Base-by-base conservation (phyloP, 2,888 invertebrate species). In the Bombylius discolor region DNA sequence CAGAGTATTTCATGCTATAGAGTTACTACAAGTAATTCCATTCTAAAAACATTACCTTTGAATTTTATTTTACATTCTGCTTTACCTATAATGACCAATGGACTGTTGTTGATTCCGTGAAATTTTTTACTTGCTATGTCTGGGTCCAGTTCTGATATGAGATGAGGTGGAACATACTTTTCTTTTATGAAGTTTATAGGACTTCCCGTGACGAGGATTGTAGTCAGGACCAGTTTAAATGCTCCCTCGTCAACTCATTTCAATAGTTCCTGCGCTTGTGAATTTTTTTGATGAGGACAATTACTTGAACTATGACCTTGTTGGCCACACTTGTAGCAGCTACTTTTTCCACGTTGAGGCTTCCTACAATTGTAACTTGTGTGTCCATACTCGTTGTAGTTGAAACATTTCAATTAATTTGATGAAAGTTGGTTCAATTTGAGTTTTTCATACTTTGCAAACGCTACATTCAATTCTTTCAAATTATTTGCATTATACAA, bases 261-360 rank as follows among this genome's bases (percentile, higher is more conserved):
- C 7, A 36, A 50, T 45, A 45, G 9, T 52, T 45, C 52, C 44
- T 52, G 12, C 31, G 31, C 7, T 8, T 2, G 14, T 36, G 36
- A 9, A 9, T 6, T 6, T 6, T 4, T 6, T 52, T 44, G 44
- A 32, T 5, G 5, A 32, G n/a, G 4, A 52, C 56, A 58, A 47
- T 49, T 47, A 47, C 49, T 49, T 1, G 57, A 51, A 9, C 53
- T 55, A 49, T 56, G 59, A 13, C 55, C 55, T 31, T 42, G 48
- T 34, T 42, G 31, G 14, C 59, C 56, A 32, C 57, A 59, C 14
- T 57, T 55, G 23, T 56, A 59, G 46, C 57, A 59, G 1, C 49
- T 42, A 36, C 44, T 42, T 42, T 8, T 50, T 53, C 32, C 51
- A 45, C 50, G 55, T 51, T 46, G 52, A 52, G 44, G 44, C 49